phyloP scores from a whole-genome alignment of 2,888 invertebrate genomes.

The Candidula unifasciata region DNA sequence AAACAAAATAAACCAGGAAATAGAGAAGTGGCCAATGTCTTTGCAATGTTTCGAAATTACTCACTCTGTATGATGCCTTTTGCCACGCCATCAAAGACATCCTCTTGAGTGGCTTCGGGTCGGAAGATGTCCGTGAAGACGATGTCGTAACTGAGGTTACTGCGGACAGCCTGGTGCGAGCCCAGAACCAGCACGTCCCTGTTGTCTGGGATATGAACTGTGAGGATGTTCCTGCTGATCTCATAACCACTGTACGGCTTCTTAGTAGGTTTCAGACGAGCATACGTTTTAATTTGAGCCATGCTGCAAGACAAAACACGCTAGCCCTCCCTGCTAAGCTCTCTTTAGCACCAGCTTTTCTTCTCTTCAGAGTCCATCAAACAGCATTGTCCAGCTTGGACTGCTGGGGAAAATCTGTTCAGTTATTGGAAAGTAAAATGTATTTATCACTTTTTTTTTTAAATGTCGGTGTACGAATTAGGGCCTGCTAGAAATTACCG shows the following conservation, averaged over 20 bases:
- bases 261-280: constrained; percentile 70
- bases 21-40: too few species aligned
- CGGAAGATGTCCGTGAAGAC: constrained; percentile 71
- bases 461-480: too few species aligned
- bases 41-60: not conserved
- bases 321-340: not conserved
- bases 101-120: constrained; percentile 65
- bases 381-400: constrained; percentile 21
- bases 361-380: constrained; percentile 28
- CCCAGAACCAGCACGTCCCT: constrained; percentile 39
- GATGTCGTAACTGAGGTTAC: constrained; percentile 70
- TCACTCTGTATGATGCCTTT: constrained; percentile 72
- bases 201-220: constrained; percentile 48
- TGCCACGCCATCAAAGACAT: constrained; percentile 70
- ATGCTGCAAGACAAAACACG: constrained; percentile 54
- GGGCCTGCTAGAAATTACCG: too few species aligned
- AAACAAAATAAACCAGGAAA: too few species aligned
- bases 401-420: too few species aligned
- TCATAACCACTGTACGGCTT: constrained; percentile 69
- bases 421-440: too few species aligned
- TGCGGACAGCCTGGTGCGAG: constrained; percentile 29
- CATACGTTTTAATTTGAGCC: constrained; percentile 74
- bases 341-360: constrained; percentile 29
- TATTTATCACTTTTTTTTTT: too few species aligned
- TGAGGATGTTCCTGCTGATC: constrained; percentile 53